Evolutionary conservation across 2,113 vertebrate genomes (phyloP), one percentile per base, ranked within the genome.

Genomic region (Datnioides undecimradiatus): DNA sequence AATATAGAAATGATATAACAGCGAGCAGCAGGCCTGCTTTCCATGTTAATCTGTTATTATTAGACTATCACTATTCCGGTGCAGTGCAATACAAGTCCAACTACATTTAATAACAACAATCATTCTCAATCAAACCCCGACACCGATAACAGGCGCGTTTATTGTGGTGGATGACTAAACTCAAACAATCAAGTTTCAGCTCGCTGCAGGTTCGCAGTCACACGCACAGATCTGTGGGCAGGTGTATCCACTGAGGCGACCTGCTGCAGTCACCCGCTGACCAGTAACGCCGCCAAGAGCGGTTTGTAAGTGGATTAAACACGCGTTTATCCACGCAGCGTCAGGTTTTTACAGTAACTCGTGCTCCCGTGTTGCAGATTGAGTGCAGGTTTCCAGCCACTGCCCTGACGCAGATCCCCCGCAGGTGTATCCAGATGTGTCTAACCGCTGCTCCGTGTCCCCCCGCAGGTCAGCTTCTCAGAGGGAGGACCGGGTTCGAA

Each of bases 401-500:
- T 3, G 12, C n/a, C 17, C n/a, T 29, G 25, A 25, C 46, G 11
- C 36, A 17, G 14, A 5, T 19, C 19, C 5, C 41, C 4, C 5
- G 9, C 13, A n/a, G 21, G 2, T 59, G 43, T n/a, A 1, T 55
- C 12, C 51, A 36, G 45, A 49, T 34, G 43, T 33, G 21, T 59
- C 73, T 84, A 19, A 80, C n/a, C 41, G 16, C 19, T 67, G 25
- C 17, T 38, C 25, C 1, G 31, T 80, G 83, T 93, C 90, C 87
- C 70, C 33, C 71, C 10, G 76, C 93, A 98, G 97, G 97, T 99
- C 83, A 98, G 96, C 92, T 99, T 99, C 95, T 99, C 97, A 70
- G 97, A 99, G 94, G 97, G 97, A 86, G 98, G 98, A 73, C 98
- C 97, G 8, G 97, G 97, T 70, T 99, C 98, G 38, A 99, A 99